Conservation (phyloP, 2,113 vertebrate species). For the Tapirus terrestris region DNA sequence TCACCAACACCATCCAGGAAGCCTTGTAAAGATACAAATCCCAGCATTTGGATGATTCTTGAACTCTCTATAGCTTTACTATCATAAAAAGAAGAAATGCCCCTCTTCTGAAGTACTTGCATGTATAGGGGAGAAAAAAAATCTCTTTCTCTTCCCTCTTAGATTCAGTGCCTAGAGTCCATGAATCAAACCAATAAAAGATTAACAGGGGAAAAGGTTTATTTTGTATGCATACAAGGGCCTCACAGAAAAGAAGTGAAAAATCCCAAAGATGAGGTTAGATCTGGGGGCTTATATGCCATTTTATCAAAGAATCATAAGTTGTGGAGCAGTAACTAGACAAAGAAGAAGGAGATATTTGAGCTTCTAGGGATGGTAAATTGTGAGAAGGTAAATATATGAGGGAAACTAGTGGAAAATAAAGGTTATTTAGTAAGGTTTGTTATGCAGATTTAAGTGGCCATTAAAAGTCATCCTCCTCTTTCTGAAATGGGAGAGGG, state of each 20-base stretch:
- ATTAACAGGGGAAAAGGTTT: not conserved
- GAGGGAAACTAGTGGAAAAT: not conserved
- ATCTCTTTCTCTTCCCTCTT: not conserved
- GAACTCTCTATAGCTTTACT: not conserved
- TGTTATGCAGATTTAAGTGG: not conserved
- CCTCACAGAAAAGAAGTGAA: not conserved
- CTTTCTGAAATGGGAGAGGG: not conserved
- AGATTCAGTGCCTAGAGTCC: not conserved
- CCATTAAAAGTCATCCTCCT: not conserved
- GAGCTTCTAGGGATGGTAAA: not conserved
- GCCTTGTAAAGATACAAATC: not conserved
- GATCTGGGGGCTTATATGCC: not conserved
- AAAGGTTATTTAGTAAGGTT: not conserved
- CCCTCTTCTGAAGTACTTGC: not conserved
- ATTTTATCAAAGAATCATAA: not conserved
- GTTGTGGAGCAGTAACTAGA: not conserved
- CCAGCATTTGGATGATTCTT: not conserved
- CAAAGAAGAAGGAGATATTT: not conserved
- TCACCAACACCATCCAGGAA: not conserved
- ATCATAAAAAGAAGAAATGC: not conserved
- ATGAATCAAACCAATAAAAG: not conserved
- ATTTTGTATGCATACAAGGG: not conserved
- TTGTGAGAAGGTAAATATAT: not conserved
- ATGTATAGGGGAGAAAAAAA: not conserved
- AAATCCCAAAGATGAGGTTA: not conserved